A percentile compares a stretch with the other conserved stretches of the same genome.
Evolutionary conservation across 2,888 invertebrate genomes (phyloP).

Genomic region (Dynastes hyllus): DNA sequence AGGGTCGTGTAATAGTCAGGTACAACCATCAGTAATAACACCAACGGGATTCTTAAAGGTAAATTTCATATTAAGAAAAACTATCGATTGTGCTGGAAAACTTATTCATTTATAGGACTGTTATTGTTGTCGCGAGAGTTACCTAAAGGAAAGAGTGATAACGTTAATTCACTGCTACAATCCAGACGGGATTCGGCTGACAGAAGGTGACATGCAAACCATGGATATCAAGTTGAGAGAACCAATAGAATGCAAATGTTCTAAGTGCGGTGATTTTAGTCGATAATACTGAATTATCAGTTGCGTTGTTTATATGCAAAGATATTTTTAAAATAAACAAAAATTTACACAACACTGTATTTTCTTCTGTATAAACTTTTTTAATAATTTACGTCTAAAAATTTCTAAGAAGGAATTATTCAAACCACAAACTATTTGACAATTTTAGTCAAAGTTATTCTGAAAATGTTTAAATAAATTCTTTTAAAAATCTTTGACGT

Average conservation of each 20-base stretch:
- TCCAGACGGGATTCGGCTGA: slow-evolving; percentile 87
- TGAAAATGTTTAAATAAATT: too few species aligned
- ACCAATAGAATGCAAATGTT: slow-evolving; percentile 92
- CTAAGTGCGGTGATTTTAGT: slow-evolving; percentile 90
- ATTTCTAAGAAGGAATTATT: neutral
- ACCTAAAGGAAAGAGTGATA: slow-evolving; percentile 85
- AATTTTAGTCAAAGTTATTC: too few species aligned
- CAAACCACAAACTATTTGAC: too few species aligned
- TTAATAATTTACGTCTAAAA: neutral
- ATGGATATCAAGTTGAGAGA: slow-evolving; percentile 90
- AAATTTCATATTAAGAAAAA: neutral
- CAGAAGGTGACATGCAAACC: slow-evolving; percentile 78
- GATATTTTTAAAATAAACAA: slow-evolving; percentile 35
- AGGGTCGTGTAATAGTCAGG: slow-evolving; percentile 93
- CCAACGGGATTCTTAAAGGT: slow-evolving; percentile 92
- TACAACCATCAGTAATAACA: slow-evolving; percentile 91
- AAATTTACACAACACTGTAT: slow-evolving; percentile 10
- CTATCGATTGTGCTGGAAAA: too few species aligned
- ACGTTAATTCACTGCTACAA: slow-evolving; percentile 90
- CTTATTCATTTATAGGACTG: slow-evolving; percentile 80
- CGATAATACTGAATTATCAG: slow-evolving; percentile 72
- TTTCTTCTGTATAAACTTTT: neutral
- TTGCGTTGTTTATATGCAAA: neutral
- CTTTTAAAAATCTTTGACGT: too few species aligned
- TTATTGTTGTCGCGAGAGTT: slow-evolving; percentile 92